Percentiles rank a stretch among this genome's conserved stretches.
phyloP scores from a whole-genome alignment of 1,140 invertebrate species.

The Drosophila littoralis region DNA sequence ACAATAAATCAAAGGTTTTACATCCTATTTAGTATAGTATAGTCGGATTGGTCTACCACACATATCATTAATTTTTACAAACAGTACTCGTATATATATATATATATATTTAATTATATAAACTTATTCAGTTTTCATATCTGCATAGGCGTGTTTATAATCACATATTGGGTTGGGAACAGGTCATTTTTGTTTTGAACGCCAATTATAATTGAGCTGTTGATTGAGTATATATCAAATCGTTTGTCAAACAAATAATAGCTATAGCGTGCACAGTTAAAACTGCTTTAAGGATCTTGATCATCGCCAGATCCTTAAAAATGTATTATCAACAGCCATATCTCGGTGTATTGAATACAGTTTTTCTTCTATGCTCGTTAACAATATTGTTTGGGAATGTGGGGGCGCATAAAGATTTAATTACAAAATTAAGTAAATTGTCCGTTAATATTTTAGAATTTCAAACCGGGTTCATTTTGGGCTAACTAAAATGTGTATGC shows the following conservation, averaged over 20 bases:
- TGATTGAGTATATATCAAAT: conserved; percentile 33
- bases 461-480: conserved; percentile 51
- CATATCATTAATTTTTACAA: conserved; percentile 27
- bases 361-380: conserved; percentile 20
- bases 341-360: conserved; percentile 10
- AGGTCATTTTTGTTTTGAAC: conserved; percentile 41
- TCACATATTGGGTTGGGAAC: conserved; percentile 68
- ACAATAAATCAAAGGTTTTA: conserved; percentile 38
- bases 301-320: not conserved
- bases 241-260: conserved; percentile 27
- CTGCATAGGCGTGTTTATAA: conserved; percentile 59
- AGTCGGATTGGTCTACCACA: conserved; percentile 32
- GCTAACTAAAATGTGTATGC: conserved; percentile 48
- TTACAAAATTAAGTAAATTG: conserved; percentile 73
- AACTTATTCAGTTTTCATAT: conserved; percentile 39
- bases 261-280: not conserved
- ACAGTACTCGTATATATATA: conserved; percentile 40
- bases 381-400: conserved; percentile 41
- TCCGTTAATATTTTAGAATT: conserved; percentile 66
- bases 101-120: conserved; percentile 34
- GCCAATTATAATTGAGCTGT: conserved; percentile 45
- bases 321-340: not conserved
- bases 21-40: conserved; percentile 42
- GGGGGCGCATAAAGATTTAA: conserved; percentile 27
- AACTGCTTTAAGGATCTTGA: not conserved